Evolutionary conservation across 1,140 invertebrate species (phyloP).

Genomic region (Panulirus ornatus): DNA sequence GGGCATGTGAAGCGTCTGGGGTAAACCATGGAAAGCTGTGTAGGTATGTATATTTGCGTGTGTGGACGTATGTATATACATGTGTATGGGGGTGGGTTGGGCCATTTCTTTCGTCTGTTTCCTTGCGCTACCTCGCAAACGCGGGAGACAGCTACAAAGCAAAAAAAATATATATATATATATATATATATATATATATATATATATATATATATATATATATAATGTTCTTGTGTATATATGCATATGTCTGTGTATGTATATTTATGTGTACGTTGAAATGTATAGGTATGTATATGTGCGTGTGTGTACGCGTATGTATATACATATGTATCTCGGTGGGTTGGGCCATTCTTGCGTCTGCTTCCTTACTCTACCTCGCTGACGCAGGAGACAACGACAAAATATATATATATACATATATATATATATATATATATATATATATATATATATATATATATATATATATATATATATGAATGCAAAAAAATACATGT

Average conservation of each 20-base stretch:
- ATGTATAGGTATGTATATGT: background rate
- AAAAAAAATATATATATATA: no score
- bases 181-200: background rate
- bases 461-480: background rate
- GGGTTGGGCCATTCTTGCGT: background rate
- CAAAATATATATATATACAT: constrained; percentile 23
- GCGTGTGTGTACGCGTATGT: background rate
- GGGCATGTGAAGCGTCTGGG: no score
- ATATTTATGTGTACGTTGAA: constrained; percentile 3
- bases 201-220: constrained; percentile 13
- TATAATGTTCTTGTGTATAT: no score
- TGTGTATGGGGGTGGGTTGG: no score
- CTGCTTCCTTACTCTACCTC: no score
- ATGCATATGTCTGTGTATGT: background rate
- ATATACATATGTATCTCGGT: background rate
- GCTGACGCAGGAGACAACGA: no score
- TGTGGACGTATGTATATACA: no score
- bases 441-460: constrained; percentile 6
- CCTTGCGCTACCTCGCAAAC: no score
- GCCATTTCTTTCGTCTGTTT: no score
- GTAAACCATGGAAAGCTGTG: no score
- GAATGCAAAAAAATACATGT: background rate
- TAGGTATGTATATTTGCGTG: no score
- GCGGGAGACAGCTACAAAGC: no score
- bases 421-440: constrained; percentile 24